Evolutionary conservation across 2,797 vertebrate species (phyloP), one percentile per base, ranked within the genome.

Genomic region (Gymnoscopelus braueri): DNA sequence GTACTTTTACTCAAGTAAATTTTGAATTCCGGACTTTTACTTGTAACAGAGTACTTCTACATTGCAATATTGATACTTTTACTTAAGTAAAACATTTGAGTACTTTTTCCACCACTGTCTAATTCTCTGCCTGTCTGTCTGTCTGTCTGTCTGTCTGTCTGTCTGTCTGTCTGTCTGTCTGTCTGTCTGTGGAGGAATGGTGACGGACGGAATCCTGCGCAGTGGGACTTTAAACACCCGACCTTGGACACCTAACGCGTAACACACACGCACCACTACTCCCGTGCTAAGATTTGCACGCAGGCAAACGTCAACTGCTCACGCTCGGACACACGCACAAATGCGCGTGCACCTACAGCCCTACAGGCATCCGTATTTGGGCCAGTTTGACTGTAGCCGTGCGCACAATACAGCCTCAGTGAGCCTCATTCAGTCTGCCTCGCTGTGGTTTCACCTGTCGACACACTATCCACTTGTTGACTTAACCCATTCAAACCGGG

Each of bases 281-380:
- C 95, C 53, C 94, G 1, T 94, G 0, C 95, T 96, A 67, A 95
- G 94, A n/a, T 95, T 95, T 23, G 96, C 95, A 95, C 96, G 62
- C 3, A 39, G 54, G 67, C n/a, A 65, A 48, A 81, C 50, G 62
- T 67, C 55, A 63, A 54, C 24, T 60, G 7, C 71, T 48, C 72
- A 11, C 48, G 55, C 59, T 19, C 54, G 19, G 63, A 60, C 72
- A 60, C 70, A 95, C 88, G 35, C 93, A 94, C 47, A 93, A 3
- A 54, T 32, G 70, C 53, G 52, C 44, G 61, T 65, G 51, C 65
- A 63, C 52, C 3, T 48, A 58, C 56, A 57, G 56, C 58, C 56
- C 77, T 79, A 95, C 93, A 29, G 94, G 95, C 49, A 93, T 92
- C 93, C 96, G 69, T 26, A 65, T 72, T 85, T 54, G 82, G 73